Evolutionary conservation across 2,797 vertebrate species (phyloP), one percentile per base, ranked within the genome.

Genomic region (Cossypha heuglini): DNA sequence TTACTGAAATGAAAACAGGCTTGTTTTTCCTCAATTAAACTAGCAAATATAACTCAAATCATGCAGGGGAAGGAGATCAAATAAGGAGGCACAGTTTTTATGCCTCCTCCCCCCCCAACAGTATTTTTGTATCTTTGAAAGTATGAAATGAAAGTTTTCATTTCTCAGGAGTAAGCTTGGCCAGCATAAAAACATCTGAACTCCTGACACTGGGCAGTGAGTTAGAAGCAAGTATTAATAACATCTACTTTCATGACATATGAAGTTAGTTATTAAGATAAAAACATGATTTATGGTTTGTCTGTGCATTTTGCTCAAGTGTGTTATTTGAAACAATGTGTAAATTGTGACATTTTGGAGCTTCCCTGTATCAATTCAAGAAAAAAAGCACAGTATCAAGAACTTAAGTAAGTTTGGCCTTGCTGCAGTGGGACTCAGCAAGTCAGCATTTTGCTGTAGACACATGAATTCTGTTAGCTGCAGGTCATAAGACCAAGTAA

Each of bases 261-360:
- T 10, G 18, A 63, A 93, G 72, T 93, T 55, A 71, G 69, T 89
- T 94, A 87, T 86, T 74, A 80, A 90, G 90, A 86, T 77, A 71
- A 94, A 85, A 83, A 5, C 26, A 20, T 88, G 28, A 79, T 91
- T 91, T 89, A 49, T 87, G 20, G 55, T 80, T 89, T 88, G 48
- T 75, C 43, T 66, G 10, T 74, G 17, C n/a, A 20, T 25, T 77
- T 86, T 62, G 46, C 77, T 80, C 45, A 29, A 25, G 31, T 75
- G 20, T 68, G 28, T 33, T 90, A 42, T 82, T 79, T 93, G 67
- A 77, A 86, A 46, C 63, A 49, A n/a, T 35, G 18, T 55, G 37
- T 71, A 71, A 86, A 76, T 68, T 59, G 66, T 74, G 46, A 64
- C 69, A 74, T 83, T 92, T 77, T 75, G 40, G 67, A 86, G 42